Evolutionary conservation across 1,140 invertebrate genomes (phyloP).

Genomic region (Lanistes nyassanus): DNA sequence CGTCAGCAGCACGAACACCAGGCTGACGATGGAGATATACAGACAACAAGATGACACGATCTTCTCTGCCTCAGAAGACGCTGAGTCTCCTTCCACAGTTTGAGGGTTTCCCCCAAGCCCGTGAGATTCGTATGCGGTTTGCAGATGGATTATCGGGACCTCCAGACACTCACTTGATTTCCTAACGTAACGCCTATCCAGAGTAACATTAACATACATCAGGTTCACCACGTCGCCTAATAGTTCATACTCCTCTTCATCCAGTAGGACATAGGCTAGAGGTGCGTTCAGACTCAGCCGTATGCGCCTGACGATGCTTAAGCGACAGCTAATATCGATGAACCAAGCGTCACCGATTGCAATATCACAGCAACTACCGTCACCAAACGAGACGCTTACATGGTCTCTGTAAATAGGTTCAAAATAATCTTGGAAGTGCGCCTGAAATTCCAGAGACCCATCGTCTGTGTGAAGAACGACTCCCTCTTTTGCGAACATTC

Average conservation of each 20-base stretch:
- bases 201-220: conserved; percentile 1
- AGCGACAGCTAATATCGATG: neutral
- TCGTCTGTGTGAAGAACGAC: too few relatives aligned
- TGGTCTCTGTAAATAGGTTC: neutral
- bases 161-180: neutral
- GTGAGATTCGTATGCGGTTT: neutral
- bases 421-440: neutral
- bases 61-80: neutral
- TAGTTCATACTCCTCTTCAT: neutral
- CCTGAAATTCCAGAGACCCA: too few relatives aligned
- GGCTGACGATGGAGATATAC: conserved; percentile 39
- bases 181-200: neutral
- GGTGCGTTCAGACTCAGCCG: neutral
- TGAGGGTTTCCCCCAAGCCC: neutral
- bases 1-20: conserved; percentile 41
- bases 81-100: neutral
- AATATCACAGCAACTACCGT: neutral
- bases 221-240: neutral
- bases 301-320: too few relatives aligned
- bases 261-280: neutral
- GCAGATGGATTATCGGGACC: neutral
- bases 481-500: too few relatives aligned
- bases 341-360: neutral
- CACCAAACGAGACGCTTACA: neutral
- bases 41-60: conserved; percentile 28